Base-by-base conservation (phyloP, 2,888 invertebrate genomes). In the Andrena trimmerana region DNA sequence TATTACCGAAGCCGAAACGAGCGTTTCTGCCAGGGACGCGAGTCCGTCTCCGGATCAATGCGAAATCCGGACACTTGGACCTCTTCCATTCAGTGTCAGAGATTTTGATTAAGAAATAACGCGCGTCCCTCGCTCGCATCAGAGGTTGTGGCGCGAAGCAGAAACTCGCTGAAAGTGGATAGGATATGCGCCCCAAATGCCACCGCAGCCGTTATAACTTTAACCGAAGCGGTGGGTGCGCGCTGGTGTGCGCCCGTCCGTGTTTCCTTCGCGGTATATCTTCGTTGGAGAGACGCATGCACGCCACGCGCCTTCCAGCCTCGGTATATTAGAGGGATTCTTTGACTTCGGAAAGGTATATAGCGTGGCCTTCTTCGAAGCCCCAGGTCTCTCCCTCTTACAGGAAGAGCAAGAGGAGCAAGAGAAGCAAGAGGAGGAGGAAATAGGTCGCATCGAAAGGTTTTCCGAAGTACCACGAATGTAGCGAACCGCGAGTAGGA, bases 361-460 rank as follows among this genome's bases (percentile, higher is more conserved):
- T n/a, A 20, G 16, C 66, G 62, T 2, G 42, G 4, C 60, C 62
- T 52, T 52, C 71, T 13, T n/a, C 24, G 74, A 78, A 81, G 66
- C 66, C 65, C 29, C 54, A 0, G 36, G 66, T 33, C 50, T 33
- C 42, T n/a, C 4, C 6, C 27, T n/a, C 24, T 60, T 6, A 1
- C 16, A 8, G 60, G 60, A n/a, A 5, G 60, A 29, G 29, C 27
- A 48, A 2, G 48, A n/a, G 63, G 6, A 10, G 66, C 3, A 7
- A 54, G 8, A 4, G 33, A 1, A 3, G 68, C 16, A 16, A 1
- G 10, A 24, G 42, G 10, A 1, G 16, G 42, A 31, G 54, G 65
- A 84, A 83, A 77, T 83, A 71, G 80, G 71, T 71, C 70, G 80
- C 74, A 83, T 77, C 77, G 83, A 63, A 77, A 59, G 80, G 71